Percentiles rank a stretch among this genome's conserved stretches.
These are phyloP conservation scores for Heteractis magnifica DNA, from an alignment of 92 coral and sea anemone species.

Conservation along the genomic window DNA sequence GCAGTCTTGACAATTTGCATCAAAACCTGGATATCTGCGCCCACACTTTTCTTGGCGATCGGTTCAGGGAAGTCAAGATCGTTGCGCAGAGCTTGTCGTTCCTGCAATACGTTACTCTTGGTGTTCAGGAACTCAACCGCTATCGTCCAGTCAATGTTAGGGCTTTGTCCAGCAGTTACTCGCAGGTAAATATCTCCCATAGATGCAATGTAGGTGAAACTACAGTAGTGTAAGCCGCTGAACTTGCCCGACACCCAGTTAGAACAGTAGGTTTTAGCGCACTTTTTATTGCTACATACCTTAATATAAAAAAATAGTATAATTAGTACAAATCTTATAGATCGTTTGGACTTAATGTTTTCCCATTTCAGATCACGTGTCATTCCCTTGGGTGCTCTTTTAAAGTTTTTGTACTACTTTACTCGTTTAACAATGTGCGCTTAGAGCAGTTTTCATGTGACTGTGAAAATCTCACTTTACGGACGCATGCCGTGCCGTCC, in stretches of 20 bases:
- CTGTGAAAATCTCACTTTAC: too few relatives aligned
- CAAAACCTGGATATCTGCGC: constrained; percentile 18
- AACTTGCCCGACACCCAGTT: constrained; percentile 47
- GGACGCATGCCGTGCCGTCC: too few relatives aligned
- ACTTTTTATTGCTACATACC: constrained; percentile 37
- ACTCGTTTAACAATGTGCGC: too few relatives aligned
- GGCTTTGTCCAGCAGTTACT: constrained; percentile 65
- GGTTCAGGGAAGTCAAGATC: constrained; percentile 45
- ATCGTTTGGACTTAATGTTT: too few relatives aligned
- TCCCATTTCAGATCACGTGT: too few relatives aligned
- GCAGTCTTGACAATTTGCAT: constrained; percentile 64
- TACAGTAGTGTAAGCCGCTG: constrained; percentile 61
- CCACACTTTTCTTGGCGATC: constrained; percentile 19
- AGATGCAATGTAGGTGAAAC: constrained; percentile 51
- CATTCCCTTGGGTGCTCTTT: too few relatives aligned
- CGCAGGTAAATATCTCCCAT: constrained; percentile 53
- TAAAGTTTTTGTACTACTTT: too few relatives aligned
- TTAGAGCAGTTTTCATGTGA: too few relatives aligned
- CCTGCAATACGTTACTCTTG: constrained; percentile 34
- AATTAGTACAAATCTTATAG: too few relatives aligned
- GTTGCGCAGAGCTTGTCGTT: constrained; percentile 7
- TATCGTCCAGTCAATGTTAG: constrained; percentile 69
- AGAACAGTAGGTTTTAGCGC: constrained; percentile 53
- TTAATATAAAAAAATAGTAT: too few relatives aligned
- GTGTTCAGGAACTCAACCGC: constrained; percentile 57